Conservation (phyloP, 2,888 invertebrate genomes). For the Syrphus vitripennis region DNA sequence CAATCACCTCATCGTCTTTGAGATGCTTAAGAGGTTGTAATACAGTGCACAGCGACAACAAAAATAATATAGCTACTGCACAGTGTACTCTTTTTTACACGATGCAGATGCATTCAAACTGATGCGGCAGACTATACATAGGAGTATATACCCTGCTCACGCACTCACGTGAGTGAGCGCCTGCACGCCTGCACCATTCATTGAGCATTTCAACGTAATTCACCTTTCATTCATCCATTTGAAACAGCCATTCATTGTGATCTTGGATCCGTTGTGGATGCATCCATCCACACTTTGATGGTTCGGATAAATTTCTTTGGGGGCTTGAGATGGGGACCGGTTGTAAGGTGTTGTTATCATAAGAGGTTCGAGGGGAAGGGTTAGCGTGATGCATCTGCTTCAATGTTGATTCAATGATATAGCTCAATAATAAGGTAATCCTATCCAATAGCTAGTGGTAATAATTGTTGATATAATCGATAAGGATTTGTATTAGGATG, state of each 20-base stretch:
- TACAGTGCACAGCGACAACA: slow-evolving; percentile 60
- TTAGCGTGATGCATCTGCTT: neutral
- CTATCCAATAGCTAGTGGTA: neutral
- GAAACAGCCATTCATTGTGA: slow-evolving; percentile 63
- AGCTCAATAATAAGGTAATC: neutral
- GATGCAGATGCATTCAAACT: neutral
- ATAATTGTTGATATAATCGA: neutral
- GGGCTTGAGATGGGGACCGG: neutral
- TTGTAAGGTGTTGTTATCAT: neutral
- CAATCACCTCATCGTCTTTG: slow-evolving; percentile 61
- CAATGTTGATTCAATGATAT: neutral
- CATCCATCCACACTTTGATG: neutral
- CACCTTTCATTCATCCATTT: slow-evolving; percentile 66
- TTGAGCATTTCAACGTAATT: slow-evolving; percentile 54
- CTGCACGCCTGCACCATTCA: slow-evolving; percentile 40
- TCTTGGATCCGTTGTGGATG: slow-evolving; percentile 41
- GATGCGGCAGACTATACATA: neutral
- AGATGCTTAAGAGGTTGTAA: slow-evolving; percentile 63
- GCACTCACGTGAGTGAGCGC: slow-evolving; percentile 52
- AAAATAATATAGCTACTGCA: slow-evolving; percentile 60
- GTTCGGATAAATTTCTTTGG: slow-evolving; percentile 20
- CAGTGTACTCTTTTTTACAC: slow-evolving; percentile 37
- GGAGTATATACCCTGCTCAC: slow-evolving; percentile 58
- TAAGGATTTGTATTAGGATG: neutral
- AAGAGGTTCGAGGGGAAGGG: neutral